Percentiles rank a stretch among this genome's conserved stretches.
These are phyloP conservation scores for Perithous albicinctus DNA, from an alignment of 2,888 invertebrate species.

Conservation along the genomic window DNA sequence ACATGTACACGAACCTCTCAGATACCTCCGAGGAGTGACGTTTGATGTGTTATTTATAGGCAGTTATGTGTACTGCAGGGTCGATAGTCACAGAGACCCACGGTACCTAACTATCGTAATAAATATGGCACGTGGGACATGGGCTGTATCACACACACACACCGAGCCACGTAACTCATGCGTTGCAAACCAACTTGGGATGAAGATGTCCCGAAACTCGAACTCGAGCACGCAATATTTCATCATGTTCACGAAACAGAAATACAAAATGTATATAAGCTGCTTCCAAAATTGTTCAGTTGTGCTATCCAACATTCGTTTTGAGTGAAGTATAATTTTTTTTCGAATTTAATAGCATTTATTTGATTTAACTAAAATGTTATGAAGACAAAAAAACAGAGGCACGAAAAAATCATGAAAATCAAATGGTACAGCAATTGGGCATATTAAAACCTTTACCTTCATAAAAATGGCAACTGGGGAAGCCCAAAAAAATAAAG, in stretches of 20 bases:
- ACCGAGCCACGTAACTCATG: background rate
- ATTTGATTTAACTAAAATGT: no score
- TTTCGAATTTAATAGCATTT: no score
- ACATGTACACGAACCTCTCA: slow-evolving; percentile 27
- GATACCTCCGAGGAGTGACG: slow-evolving; percentile 51
- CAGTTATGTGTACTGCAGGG: slow-evolving; percentile 27
- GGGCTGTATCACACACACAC: background rate
- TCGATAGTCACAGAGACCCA: slow-evolving; percentile 48
- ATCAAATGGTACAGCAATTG: no score
- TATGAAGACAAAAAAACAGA: no score
- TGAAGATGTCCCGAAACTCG: background rate
- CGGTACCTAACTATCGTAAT: slow-evolving; percentile 15
- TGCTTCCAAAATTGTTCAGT: background rate
- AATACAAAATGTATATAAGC: background rate
- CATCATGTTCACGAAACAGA: background rate
- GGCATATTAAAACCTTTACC: no score
- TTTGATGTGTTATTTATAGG: slow-evolving; percentile 60
- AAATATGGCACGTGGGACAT: background rate
- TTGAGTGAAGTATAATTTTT: no score
- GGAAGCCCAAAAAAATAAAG: no score
- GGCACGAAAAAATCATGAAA: no score
- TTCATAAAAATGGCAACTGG: no score
- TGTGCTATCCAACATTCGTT: background rate
- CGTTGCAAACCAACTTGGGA: background rate
- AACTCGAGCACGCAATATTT: background rate